Conservation (phyloP, 2,113 vertebrate species). For the Rhadina sibilatrix region DNA sequence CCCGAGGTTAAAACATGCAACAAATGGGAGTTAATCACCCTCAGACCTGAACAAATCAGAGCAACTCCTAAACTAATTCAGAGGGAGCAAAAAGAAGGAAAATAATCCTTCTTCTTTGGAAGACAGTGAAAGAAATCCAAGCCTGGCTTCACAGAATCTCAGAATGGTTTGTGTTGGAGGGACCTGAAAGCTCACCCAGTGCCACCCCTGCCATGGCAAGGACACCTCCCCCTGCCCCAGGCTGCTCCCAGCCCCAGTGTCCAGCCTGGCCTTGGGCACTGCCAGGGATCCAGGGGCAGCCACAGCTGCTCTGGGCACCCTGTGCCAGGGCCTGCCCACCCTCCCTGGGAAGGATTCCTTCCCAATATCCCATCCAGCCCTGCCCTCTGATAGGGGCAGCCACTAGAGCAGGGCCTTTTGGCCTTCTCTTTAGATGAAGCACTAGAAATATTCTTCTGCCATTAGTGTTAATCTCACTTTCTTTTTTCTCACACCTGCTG, state of each 20-base stretch:
- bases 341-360: fast-evolving
- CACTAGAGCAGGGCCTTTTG: background rate
- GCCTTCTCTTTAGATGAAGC: background rate
- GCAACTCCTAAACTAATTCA: background rate
- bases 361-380: fast-evolving
- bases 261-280: background rate
- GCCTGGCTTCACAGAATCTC: background rate
- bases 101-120: background rate
- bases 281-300: background rate
- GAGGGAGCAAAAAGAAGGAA: background rate
- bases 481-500: conserved; percentile 32
- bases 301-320: background rate
- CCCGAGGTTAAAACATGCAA: background rate
- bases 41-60: background rate
- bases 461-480: background rate
- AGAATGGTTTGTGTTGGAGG: background rate
- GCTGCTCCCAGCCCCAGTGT: background rate
- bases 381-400: background rate
- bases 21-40: background rate
- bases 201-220: background rate
- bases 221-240: background rate
- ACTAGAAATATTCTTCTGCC: background rate
- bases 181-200: fast-evolving
- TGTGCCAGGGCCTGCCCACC: background rate
- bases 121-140: background rate